A percentile compares a stretch with the other conserved stretches of the same genome.
Conservation (phyloP, 2,797 vertebrate genomes). For the Poliocrania exsul region DNA sequence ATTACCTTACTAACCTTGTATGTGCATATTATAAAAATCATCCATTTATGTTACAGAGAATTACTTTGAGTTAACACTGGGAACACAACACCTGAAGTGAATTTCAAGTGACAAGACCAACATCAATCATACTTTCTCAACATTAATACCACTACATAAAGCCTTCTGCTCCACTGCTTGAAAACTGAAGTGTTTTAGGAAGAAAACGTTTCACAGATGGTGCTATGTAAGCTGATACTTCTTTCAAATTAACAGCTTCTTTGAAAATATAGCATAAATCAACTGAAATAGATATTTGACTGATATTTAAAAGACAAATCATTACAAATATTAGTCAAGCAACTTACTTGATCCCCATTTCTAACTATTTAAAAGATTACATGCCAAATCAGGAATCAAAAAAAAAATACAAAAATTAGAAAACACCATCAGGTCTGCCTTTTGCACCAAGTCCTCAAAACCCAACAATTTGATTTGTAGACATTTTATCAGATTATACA, state of each 20-base stretch:
- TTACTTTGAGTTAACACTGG: constrained; percentile 67
- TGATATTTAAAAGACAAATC: neutral
- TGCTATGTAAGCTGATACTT: neutral
- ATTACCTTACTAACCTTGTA: constrained; percentile 70
- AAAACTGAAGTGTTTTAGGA: constrained; percentile 54
- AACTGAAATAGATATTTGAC: neutral
- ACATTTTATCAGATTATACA: neutral
- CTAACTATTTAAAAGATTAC: neutral
- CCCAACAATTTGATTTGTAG: neutral
- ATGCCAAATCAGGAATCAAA: neutral
- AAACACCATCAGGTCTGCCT: neutral
- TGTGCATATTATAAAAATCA: constrained; percentile 76
- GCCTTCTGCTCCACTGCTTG: constrained; percentile 66
- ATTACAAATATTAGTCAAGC: neutral
- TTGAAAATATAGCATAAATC: neutral
- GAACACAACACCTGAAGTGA: constrained; percentile 72
- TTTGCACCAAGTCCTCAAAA: neutral
- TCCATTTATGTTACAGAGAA: constrained; percentile 76
- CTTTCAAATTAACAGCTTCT: neutral
- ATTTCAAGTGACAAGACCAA: constrained; percentile 74
- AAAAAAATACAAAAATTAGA: neutral
- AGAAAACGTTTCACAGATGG: constrained; percentile 20
- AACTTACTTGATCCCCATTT: neutral
- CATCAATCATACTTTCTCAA: constrained; percentile 78
- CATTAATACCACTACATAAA: constrained; percentile 66